Conservation (phyloP, 2,888 invertebrate species). For the Lithophane semibrunnea region DNA sequence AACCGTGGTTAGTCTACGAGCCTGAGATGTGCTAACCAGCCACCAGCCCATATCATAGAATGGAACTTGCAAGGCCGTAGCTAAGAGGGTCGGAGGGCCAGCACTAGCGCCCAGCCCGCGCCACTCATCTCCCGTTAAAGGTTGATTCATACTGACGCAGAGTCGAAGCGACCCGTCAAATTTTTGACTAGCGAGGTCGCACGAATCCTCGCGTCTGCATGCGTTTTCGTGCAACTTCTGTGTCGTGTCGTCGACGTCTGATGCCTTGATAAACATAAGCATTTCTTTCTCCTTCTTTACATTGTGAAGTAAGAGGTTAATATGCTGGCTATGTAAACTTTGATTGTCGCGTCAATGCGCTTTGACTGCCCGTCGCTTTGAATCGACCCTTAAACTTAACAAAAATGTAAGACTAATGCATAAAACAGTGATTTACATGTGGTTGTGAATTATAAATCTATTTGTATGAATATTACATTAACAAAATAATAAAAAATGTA, state of each 20-base stretch:
- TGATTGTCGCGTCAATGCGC: background rate
- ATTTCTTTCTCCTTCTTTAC: background rate
- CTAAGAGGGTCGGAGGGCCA: slow-evolving; percentile 33
- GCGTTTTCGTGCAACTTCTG: background rate
- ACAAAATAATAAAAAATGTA: slow-evolving; percentile 53
- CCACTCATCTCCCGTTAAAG: slow-evolving; percentile 7
- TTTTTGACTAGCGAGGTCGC: background rate
- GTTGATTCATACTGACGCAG: slow-evolving; percentile 28
- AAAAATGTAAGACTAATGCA: slow-evolving; percentile 42
- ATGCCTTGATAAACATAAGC: no score
- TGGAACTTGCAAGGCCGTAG: slow-evolving; percentile 56
- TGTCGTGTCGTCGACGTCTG: background rate
- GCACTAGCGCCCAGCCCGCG: background rate
- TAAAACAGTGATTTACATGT: slow-evolving; percentile 53
- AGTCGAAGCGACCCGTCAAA: slow-evolving; percentile 1
- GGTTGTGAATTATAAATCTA: slow-evolving; percentile 57
- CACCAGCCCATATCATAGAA: slow-evolving; percentile 7
- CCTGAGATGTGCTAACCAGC: slow-evolving; percentile 5
- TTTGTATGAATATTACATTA: slow-evolving; percentile 50
- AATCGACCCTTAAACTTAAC: slow-evolving; percentile 33
- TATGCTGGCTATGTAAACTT: background rate
- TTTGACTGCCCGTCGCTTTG: slow-evolving; percentile 2
- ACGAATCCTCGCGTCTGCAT: background rate
- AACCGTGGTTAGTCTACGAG: slow-evolving; percentile 46
- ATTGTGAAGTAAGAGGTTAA: background rate